Evolutionary conservation across 1,140 invertebrate genomes (phyloP).

Genomic region (Frieseomelitta varia): DNA sequence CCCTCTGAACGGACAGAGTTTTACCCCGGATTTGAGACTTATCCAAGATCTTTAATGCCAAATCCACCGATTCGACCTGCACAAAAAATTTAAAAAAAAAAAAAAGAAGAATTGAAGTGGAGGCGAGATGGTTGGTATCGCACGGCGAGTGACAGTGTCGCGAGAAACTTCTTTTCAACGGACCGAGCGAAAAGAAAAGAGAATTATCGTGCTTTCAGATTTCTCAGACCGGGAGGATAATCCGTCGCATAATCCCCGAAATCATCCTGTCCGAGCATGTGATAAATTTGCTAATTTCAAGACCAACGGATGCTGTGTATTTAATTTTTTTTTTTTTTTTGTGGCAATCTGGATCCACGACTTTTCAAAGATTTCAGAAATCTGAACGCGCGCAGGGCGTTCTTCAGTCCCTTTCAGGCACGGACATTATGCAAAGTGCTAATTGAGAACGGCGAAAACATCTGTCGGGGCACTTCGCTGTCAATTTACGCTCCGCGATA

Average conservation of each 20-base stretch:
- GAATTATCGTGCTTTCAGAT: not conserved
- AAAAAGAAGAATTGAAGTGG: not conserved
- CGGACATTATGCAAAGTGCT: not conserved
- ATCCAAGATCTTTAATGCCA: conserved; percentile 96
- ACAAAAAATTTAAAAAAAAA: conserved; percentile 62
- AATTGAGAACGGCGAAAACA: not conserved
- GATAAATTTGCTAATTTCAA: not conserved
- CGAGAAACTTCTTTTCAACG: not conserved
- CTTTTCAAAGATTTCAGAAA: too few relatives aligned
- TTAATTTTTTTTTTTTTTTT: too few relatives aligned
- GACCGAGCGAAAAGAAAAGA: not conserved
- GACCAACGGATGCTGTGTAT: too few relatives aligned
- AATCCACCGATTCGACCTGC: conserved; percentile 95
- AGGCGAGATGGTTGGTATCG: not conserved
- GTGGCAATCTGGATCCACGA: too few relatives aligned
- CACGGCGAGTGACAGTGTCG: not conserved
- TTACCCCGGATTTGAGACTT: conserved; percentile 91
- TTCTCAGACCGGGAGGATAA: not conserved
- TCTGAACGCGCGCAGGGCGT: not conserved
- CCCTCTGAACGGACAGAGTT: conserved; percentile 93
- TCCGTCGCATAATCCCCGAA: not conserved
- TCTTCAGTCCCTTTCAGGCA: not conserved
- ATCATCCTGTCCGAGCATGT: too few relatives aligned
- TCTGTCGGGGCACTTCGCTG: not conserved
- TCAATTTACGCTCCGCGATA: not conserved